These are phyloP conservation scores for Platyura marginata DNA, from an alignment of 1,140 invertebrate genomes.

Conservation along the genomic window DNA sequence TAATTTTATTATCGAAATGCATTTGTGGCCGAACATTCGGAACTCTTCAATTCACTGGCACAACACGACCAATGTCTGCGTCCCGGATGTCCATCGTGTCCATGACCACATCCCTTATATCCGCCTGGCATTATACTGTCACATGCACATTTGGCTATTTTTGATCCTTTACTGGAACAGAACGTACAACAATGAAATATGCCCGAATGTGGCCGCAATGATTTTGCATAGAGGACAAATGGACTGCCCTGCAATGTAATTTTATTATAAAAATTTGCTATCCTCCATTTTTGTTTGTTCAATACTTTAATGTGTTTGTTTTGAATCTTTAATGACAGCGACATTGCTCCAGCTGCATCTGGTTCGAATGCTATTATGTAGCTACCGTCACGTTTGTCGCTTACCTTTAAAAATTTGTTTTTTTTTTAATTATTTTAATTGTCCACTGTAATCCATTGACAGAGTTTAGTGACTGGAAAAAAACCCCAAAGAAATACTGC, in stretches of 20 bases:
- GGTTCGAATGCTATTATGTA: conserved; percentile 37
- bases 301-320: conserved; percentile 38
- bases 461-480: too few relatives aligned
- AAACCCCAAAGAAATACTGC: too few relatives aligned
- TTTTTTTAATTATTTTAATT: conserved; percentile 24
- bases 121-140: conserved; percentile 48
- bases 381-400: conserved; percentile 36
- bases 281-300: too few relatives aligned
- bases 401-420: conserved; percentile 24
- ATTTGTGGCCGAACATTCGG: conserved; percentile 27
- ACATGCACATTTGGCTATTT: conserved; percentile 46
- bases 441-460: too few relatives aligned
- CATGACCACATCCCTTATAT: conserved; percentile 61
- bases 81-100: conserved; percentile 56
- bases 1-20: conserved; percentile 1
- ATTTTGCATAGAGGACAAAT: conserved; percentile 32
- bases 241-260: conserved; percentile 36
- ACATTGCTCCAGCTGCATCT: conserved; percentile 33
- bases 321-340: conserved; percentile 36
- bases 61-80: conserved; percentile 67
- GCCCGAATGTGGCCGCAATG: conserved; percentile 38
- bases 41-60: conserved; percentile 37
- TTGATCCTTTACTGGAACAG: conserved; percentile 54
- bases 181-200: conserved; percentile 66
- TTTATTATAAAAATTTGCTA: too few relatives aligned